Evolutionary conservation across 2,797 vertebrate genomes (phyloP).

Genomic region (Chiroxiphia lanceolata): DNA sequence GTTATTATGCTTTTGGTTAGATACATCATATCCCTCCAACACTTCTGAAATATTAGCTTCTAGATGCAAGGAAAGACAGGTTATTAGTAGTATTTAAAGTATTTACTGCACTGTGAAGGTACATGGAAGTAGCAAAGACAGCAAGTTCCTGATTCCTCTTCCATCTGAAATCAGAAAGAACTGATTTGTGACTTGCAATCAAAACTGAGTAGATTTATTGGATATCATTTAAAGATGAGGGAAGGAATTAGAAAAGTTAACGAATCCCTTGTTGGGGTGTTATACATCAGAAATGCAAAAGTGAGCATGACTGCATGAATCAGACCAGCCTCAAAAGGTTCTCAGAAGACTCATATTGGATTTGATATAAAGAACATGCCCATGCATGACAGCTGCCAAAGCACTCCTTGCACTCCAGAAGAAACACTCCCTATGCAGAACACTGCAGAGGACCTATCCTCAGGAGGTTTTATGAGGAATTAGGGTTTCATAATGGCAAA

Average conservation of each 20-base stretch:
- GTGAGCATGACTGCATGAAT: neutral
- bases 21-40: neutral
- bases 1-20: neutral
- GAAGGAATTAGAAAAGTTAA: neutral
- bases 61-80: neutral
- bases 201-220: neutral
- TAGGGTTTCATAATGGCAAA: neutral
- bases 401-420: neutral
- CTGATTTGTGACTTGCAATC: neutral
- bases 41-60: neutral
- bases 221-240: neutral
- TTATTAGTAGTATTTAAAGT: neutral
- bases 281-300: neutral
- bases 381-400: neutral
- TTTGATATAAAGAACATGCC: neutral
- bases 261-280: neutral
- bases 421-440: neutral
- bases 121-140: neutral
- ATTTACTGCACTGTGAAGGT: neutral
- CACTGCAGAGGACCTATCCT: neutral
- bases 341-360: neutral
- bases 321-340: neutral
- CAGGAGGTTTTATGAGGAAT: neutral
- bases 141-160: neutral
- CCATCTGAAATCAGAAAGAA: neutral